Conservation (phyloP, 2,113 vertebrate genomes). For the Sclerurus mexicanus region DNA sequence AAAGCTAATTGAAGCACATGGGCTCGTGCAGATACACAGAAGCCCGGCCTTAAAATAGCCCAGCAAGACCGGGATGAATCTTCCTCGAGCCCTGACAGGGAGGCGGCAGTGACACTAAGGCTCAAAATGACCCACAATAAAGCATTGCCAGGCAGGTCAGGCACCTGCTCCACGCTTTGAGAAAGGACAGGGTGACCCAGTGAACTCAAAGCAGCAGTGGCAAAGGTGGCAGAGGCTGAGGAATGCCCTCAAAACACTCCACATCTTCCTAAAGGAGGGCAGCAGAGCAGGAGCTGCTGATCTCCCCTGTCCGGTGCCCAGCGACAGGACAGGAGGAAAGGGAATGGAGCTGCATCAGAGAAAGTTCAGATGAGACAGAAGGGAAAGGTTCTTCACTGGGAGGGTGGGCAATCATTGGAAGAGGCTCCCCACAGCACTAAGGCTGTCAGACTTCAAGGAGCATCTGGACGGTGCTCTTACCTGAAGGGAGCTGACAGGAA, state of each 20-base stretch:
- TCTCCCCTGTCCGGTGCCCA: background rate
- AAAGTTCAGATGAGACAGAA: background rate
- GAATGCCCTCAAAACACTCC: background rate
- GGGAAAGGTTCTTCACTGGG: background rate
- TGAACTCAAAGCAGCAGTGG: background rate
- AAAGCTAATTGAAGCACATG: slow-evolving; percentile 35
- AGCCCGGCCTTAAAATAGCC: slow-evolving; percentile 39
- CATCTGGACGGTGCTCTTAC: background rate
- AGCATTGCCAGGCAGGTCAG: background rate
- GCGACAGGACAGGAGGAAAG: background rate
- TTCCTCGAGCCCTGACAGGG: background rate
- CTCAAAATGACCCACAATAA: background rate
- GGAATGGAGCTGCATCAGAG: background rate
- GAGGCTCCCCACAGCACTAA: background rate
- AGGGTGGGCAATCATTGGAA: background rate
- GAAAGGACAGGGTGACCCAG: background rate
- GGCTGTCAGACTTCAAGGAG: background rate
- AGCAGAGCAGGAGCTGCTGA: background rate
- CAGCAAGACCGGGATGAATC: background rate
- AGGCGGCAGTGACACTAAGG: background rate
- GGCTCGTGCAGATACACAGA: background rate
- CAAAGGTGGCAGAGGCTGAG: background rate
- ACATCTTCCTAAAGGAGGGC: background rate
- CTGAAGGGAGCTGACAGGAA: background rate
- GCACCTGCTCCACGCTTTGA: background rate